Base-by-base conservation (phyloP, 2,888 invertebrate species). In the Acanthococcus lagerstroemiae region DNA sequence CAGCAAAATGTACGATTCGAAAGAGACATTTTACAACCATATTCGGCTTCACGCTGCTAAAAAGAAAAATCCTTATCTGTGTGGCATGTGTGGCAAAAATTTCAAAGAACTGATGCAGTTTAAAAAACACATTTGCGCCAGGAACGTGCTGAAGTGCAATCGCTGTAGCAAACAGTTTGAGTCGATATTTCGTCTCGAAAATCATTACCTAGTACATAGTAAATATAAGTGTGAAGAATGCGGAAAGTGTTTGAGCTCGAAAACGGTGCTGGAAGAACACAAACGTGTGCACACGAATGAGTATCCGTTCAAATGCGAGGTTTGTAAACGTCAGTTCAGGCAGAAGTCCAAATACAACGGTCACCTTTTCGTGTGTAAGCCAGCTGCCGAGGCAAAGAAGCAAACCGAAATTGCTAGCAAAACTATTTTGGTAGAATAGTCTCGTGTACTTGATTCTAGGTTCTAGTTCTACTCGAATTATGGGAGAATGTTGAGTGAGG, bases 21-120 rank as follows among this genome's bases (percentile, higher is more conserved):
- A 63, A 25, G 63, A 63, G 37, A 24, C 44, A 21, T 63, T 63
- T 21, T 63, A 54, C 54, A 54, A 54, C 44, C 63, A 63, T 30
- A 63, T 63, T 37, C 63, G 63, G n/a, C 21, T 44, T 22, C 63
- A 63, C 37, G 63, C 63, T 4, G 22, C 52, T 4, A 63, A 63
- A 54, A 63, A 63, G 54, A 50, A 52, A 12, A 63, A 63, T 24
- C 63, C 63, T 12, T 63, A 63, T 44, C 19, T 63, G n/a, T 63
- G 63, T 24, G 63, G 63, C 6, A 63, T 63, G 63, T 63, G 63
- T 37, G 63, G 63, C 37, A 63, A 63, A 54, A 63, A 63, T 52
- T 63, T 63, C 63, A 63, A 63, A 63, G 63, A 63, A 37, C 24
- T 63, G 37, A 24, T 63, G 17, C 63, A 63, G 17, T 63, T 63